Evolutionary conservation across 2,888 invertebrate species (phyloP), one percentile per base, ranked within the genome.

Genomic region (Seira musarum): DNA sequence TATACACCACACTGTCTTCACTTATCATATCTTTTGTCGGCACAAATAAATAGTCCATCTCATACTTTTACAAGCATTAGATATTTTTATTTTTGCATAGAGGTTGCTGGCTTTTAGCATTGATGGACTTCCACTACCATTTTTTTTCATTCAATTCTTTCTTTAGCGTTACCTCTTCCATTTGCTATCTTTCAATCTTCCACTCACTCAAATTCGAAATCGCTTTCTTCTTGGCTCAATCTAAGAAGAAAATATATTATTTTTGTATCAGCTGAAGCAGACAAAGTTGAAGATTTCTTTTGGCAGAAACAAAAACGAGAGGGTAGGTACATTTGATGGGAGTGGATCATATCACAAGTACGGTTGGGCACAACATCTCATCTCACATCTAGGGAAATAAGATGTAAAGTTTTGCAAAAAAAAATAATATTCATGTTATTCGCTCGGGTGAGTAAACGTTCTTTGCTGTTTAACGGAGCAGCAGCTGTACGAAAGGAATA

Each of bases 131-230:
- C 63, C 49, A 79, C n/a, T n/a, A n/a, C 17, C 3, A 49, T n/a
- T 49, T 49, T 49, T 78, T 78, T 66, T 69, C 66, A 65, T 71
- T 78, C 77, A 65, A 78, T n/a, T 66, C 69, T 53, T 64, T 78
- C 64, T 76, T 70, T 49, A 76, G 69, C 60, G 60, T 66, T 77
- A 77, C 77, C 65, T 77, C 71, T 66, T 69, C 77, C 71, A 77
- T 77, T 77, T 77, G 66, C 66, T 71, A 60, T 69, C 77, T 77
- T 77, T 77, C 77, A 77, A 77, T 77, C 77, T 77, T 77, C 71
- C 40, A 77, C 66, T 77, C 77, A 77, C 66, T 77, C 77, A 77
- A 77, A 77, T 71, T 71, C 66, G 66, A 71, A 77, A 77, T 77
- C 69, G 66, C 77, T 77, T 77, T 77, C 77, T n/a, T 77, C 66